Evolutionary conservation across 2,113 vertebrate species (phyloP).

Genomic region (Leptosomus discolor): DNA sequence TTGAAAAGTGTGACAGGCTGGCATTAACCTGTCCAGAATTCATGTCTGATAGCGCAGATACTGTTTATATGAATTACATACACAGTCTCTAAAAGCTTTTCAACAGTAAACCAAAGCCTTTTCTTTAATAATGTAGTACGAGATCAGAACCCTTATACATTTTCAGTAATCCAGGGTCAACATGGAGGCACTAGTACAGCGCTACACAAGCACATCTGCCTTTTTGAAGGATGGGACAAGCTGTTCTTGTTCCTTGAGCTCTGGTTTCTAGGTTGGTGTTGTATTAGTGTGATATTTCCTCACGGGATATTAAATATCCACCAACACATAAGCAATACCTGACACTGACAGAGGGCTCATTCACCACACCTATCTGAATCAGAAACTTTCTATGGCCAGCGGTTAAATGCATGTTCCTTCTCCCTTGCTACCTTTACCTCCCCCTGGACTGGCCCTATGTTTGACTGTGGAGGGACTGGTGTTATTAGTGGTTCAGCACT

Average conservation of each 20-base stretch:
- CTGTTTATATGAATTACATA: not conserved
- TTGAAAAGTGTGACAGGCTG: not conserved
- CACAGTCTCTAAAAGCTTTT: not conserved
- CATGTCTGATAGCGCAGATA: not conserved
- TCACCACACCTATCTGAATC: not conserved
- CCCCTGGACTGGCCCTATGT: too few relatives aligned
- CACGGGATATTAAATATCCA: not conserved
- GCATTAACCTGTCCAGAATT: conserved; percentile 35
- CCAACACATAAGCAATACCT: not conserved
- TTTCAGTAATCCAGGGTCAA: not conserved
- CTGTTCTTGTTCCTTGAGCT: not conserved
- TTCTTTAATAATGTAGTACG: not conserved
- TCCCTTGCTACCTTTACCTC: not conserved
- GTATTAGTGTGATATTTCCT: not conserved
- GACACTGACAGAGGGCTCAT: not conserved
- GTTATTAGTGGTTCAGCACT: not conserved
- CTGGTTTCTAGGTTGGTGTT: not conserved
- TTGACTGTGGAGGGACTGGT: not conserved
- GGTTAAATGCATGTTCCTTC: not conserved
- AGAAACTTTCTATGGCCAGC: too few relatives aligned
- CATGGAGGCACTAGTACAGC: not conserved
- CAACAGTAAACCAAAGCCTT: not conserved
- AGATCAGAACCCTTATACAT: not conserved
- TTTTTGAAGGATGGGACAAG: not conserved
- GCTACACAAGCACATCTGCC: not conserved